Conservation (phyloP, 1,140 invertebrate species). For the Asbolus verrucosus region DNA sequence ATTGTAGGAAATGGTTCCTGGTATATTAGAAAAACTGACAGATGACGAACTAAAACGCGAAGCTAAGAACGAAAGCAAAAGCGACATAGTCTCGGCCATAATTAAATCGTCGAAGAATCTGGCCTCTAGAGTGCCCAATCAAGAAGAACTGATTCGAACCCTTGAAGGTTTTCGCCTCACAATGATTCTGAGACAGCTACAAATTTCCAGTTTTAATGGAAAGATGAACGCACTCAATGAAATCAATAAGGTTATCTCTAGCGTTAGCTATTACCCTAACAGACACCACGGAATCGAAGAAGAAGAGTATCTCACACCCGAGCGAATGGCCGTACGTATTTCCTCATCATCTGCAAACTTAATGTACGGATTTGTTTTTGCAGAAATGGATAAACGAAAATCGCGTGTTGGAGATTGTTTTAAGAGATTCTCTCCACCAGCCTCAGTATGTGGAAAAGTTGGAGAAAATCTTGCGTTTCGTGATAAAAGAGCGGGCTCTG, state of each 20-base stretch:
- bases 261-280: constrained; percentile 88
- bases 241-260: constrained; percentile 97
- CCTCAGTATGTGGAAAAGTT: constrained; percentile 98
- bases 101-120: constrained; percentile 91
- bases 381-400: constrained; percentile 98
- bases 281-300: constrained; percentile 78
- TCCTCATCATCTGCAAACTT: no score
- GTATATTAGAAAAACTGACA: constrained; percentile 92
- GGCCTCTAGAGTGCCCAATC: constrained; percentile 80
- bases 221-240: constrained; percentile 99
- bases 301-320: constrained; percentile 94
- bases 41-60: constrained; percentile 98
- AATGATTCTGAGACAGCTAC: constrained; percentile 94
- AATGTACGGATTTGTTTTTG: no score
- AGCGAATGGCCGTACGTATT: constrained; percentile 92
- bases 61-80: constrained; percentile 95
- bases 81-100: constrained; percentile 91
- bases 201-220: constrained; percentile 98
- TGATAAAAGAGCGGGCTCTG: constrained; percentile 94
- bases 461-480: constrained; percentile 96
- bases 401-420: constrained; percentile 93
- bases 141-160: constrained; percentile 87
- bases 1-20: constrained; percentile 88
- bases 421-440: constrained; percentile 96
- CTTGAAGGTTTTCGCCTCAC: constrained; percentile 96